A percentile compares a stretch with the other conserved stretches of the same genome.
Conservation (phyloP, 2,888 invertebrate genomes). For the Xestia xanthographa region DNA sequence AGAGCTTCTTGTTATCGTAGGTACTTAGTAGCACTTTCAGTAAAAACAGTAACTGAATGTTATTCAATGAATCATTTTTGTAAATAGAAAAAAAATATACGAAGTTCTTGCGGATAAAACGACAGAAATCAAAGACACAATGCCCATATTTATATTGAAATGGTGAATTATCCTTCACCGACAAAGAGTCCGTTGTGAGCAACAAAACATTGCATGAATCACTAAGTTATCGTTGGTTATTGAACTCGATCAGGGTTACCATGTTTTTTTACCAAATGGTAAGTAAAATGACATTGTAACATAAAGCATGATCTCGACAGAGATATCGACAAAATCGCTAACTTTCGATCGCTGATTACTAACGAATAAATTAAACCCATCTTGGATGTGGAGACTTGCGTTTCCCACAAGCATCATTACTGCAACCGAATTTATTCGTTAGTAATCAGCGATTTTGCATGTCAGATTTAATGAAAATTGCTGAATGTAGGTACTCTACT, state of each 20-base stretch:
- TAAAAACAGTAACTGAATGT: neutral
- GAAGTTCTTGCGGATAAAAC: neutral
- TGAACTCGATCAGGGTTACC: constrained; percentile 63
- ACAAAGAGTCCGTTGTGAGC: constrained; percentile 45
- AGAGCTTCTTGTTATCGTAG: neutral
- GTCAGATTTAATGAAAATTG: neutral
- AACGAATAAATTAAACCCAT: too few relatives aligned
- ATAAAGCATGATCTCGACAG: too few relatives aligned
- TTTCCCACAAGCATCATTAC: too few relatives aligned
- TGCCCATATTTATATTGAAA: constrained; percentile 53
- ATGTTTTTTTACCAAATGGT: constrained; percentile 42
- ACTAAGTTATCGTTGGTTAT: constrained; percentile 65
- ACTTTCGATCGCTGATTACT: too few relatives aligned
- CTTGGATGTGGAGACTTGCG: too few relatives aligned
- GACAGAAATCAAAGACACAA: constrained; percentile 34
- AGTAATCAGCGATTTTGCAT: too few relatives aligned
- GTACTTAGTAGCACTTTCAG: neutral
- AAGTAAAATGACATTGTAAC: constrained; percentile 17
- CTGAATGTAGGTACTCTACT: neutral
- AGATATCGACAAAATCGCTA: too few relatives aligned
- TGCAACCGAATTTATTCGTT: too few relatives aligned
- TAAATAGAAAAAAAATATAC: constrained; percentile 5
- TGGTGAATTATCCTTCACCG: constrained; percentile 58
- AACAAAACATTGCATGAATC: constrained; percentile 64
- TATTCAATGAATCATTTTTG: constrained; percentile 25